Conservation (phyloP, 2,888 invertebrate species). For the Melolontha melolontha region DNA sequence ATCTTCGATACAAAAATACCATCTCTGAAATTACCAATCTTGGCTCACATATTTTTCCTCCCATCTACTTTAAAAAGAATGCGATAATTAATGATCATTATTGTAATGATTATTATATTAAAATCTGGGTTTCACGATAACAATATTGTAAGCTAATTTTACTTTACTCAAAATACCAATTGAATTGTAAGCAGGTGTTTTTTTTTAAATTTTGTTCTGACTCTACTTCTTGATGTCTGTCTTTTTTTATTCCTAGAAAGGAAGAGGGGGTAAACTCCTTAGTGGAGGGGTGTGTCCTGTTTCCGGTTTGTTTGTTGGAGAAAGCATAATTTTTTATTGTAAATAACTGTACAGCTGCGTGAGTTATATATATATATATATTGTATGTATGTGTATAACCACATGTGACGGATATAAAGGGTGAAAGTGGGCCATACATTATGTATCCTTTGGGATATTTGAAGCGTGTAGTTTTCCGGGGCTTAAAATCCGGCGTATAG, state of each 20-base stretch:
- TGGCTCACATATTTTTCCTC: no score
- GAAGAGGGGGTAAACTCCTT: not conserved
- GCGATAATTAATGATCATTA: no score
- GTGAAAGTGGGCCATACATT: slow-evolving; percentile 39
- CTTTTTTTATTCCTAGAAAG: no score
- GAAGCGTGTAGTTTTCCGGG: slow-evolving; percentile 32
- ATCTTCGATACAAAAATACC: no score
- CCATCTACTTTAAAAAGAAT: no score
- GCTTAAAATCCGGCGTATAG: slow-evolving; percentile 7
- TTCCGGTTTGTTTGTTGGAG: slow-evolving; percentile 29
- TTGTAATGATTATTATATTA: no score
- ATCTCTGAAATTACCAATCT: not conserved
- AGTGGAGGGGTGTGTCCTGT: not conserved
- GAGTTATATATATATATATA: not conserved
- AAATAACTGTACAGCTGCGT: slow-evolving; percentile 21
- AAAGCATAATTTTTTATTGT: slow-evolving; percentile 34
- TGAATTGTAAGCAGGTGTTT: no score
- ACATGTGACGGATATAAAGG: slow-evolving; percentile 32
- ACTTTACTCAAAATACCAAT: no score
- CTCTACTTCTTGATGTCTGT: no score
- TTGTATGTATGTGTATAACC: not conserved
- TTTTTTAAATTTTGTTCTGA: no score
- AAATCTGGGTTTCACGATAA: no score
- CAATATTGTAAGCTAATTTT: no score
- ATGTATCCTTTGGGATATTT: slow-evolving; percentile 27